Base-by-base conservation (phyloP, 2,113 vertebrate genomes). In the Hippopotamus amphibius region DNA sequence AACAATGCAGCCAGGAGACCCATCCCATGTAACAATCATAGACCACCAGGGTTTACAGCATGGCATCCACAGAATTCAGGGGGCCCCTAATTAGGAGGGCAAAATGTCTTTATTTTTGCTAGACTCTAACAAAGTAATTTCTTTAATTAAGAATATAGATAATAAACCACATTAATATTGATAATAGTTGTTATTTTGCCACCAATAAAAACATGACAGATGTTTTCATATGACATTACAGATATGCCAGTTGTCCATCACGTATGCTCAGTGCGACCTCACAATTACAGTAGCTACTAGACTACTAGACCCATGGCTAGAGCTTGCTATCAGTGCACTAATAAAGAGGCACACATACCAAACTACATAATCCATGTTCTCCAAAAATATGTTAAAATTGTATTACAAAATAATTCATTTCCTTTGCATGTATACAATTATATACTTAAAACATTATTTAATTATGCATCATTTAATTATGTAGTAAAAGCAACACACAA, bases 331-430 rank as follows among this genome's bases (percentile, higher is more conserved):
- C 57, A 85, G 80, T 53, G 28, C 22, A 59, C 66, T 81, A 86
- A 74, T 69, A 71, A 69, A 84, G 68, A 90, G 48, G 19, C 14
- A 55, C 10, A 71, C 17, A 41, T 28, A 84, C 46, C 41, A 16
- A 95, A 85, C 21, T 66, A 50, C 7, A 61, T n/a, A 90, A 57
- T 41, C 72, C 11, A 85, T 50, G 37, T 71, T 84, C 88, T 85
- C 69, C 61, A 92, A 66, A 93, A 72, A 59, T 74, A 61, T 50
- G 19, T 43, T 22, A 6, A 65, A 89, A 63, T 12, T 76, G 1
- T 68, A 66, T 92, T 95, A 92, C 19, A 92, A 91, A 91, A 90
- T 57, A 77, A 43, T 21, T 68, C 41, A 14, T 63, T 85, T 71
- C 50, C 21, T 72, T 57, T 76, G 16, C 53, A 46, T 68, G 9